Conservation (phyloP, 2,888 invertebrate genomes). For the Chymomyza amoena region DNA sequence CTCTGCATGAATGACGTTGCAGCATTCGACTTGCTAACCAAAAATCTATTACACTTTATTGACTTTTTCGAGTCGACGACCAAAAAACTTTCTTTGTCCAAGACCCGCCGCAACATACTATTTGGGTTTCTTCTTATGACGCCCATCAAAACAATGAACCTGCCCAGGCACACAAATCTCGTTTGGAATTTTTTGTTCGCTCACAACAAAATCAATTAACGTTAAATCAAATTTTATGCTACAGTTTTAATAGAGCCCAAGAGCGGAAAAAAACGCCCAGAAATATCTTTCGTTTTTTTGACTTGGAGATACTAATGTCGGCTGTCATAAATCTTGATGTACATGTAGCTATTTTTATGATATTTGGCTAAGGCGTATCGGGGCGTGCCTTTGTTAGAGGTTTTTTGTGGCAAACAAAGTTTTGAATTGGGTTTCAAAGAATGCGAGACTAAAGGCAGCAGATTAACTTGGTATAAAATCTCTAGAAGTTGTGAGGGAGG, state of each 20-base stretch:
- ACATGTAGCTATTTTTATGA: background rate
- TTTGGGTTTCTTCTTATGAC: too few species aligned
- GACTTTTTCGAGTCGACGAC: background rate
- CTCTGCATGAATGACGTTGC: conserved; percentile 20
- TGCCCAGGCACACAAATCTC: background rate
- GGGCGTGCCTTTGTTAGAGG: background rate
- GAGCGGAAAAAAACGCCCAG: background rate
- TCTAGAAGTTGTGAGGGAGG: too few species aligned
- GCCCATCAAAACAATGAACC: conserved; percentile 12
- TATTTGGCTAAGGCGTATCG: background rate
- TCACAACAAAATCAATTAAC: conserved; percentile 58
- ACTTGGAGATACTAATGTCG: background rate
- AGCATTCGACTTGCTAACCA: conserved; percentile 6
- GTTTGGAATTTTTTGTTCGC: background rate
- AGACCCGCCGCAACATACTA: conserved; percentile 1
- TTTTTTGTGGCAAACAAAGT: background rate
- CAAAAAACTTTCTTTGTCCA: conserved; percentile 46
- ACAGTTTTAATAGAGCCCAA: conserved; percentile 21
- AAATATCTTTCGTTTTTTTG: background rate
- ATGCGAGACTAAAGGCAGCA: background rate
- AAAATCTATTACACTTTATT: conserved; percentile 1
- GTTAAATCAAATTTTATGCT: conserved; percentile 61
- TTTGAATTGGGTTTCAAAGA: background rate
- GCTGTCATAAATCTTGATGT: background rate
- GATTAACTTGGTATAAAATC: too few species aligned